phyloP scores from a whole-genome alignment of 2,888 invertebrate genomes.

The Drosophila rellima region DNA sequence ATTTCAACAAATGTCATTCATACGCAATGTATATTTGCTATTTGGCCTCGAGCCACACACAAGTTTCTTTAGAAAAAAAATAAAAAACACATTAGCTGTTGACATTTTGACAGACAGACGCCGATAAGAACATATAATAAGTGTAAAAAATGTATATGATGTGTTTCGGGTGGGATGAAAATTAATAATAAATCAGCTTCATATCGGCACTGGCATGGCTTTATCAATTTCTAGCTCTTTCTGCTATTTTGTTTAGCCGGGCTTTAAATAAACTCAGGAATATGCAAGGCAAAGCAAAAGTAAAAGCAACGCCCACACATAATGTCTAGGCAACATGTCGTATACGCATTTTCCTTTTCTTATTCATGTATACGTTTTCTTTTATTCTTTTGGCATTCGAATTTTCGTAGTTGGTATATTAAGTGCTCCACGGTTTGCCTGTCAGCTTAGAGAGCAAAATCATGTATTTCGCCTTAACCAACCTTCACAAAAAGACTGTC shows the following conservation, averaged over 20 bases:
- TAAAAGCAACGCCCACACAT: constrained; percentile 13
- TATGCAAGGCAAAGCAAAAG: constrained; percentile 11
- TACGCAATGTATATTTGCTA: constrained; percentile 17
- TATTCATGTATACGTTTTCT: constrained; percentile 9
- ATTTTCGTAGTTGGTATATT: constrained; percentile 24
- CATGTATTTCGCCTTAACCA: constrained; percentile 22
- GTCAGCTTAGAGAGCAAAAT: constrained; percentile 49
- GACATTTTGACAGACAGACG: constrained; percentile 60
- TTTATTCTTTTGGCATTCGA: constrained; percentile 7
- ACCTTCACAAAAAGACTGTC: constrained; percentile 10
- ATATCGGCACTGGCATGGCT: constrained; percentile 20
- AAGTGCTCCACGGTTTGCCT: constrained; percentile 27
- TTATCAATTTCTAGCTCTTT: constrained; percentile 29
- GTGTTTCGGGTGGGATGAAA: constrained; percentile 19
- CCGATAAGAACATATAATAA: constrained; percentile 39
- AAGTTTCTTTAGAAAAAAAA: constrained; percentile 34
- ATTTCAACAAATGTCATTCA: constrained; percentile 52
- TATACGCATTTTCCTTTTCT: constrained; percentile 49
- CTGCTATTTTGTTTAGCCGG: background rate
- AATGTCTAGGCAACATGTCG: constrained; percentile 62
- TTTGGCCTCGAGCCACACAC: constrained; percentile 48
- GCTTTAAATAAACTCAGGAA: constrained; percentile 34
- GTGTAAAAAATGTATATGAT: background rate
- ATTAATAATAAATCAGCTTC: constrained; percentile 45
- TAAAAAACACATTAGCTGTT: constrained; percentile 57